Evolutionary conservation across 2,888 invertebrate species (phyloP).

Genomic region (Netelia fuscicornis): DNA sequence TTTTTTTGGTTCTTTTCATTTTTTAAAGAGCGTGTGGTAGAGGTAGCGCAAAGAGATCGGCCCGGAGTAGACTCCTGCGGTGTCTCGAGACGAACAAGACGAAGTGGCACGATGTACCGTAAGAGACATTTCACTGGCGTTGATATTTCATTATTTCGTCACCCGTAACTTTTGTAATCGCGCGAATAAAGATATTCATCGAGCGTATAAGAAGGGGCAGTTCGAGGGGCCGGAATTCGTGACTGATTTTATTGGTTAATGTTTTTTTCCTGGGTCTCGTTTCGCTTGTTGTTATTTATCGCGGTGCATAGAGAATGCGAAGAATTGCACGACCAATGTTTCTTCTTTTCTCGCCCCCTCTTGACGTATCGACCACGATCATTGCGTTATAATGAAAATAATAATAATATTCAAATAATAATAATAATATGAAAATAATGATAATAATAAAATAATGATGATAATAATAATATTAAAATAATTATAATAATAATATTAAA

Average conservation of each 20-base stretch:
- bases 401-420: background rate
- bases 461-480: background rate
- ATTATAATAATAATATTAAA: too few species aligned
- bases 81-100: slow-evolving; percentile 35
- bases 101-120: slow-evolving; percentile 75
- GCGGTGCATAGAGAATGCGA: background rate
- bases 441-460: background rate
- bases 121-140: slow-evolving; percentile 68
- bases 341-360: background rate
- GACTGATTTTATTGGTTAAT: slow-evolving; percentile 40
- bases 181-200: slow-evolving; percentile 55
- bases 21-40: background rate
- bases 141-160: slow-evolving; percentile 65
- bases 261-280: too few species aligned
- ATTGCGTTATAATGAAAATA: too few species aligned
- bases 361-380: too few species aligned
- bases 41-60: slow-evolving; percentile 5
- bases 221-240: background rate
- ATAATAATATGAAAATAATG: too few species aligned
- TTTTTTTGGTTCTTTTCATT: too few species aligned
- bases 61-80: background rate
- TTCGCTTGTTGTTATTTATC: background rate
- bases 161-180: slow-evolving; percentile 11
- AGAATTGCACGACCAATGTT: background rate
- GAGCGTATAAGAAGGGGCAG: background rate